A percentile compares a stretch with the other conserved stretches of the same genome.
These are phyloP conservation scores for Lacerta agilis DNA, from an alignment of 2,797 vertebrate species.

Conservation along the genomic window DNA sequence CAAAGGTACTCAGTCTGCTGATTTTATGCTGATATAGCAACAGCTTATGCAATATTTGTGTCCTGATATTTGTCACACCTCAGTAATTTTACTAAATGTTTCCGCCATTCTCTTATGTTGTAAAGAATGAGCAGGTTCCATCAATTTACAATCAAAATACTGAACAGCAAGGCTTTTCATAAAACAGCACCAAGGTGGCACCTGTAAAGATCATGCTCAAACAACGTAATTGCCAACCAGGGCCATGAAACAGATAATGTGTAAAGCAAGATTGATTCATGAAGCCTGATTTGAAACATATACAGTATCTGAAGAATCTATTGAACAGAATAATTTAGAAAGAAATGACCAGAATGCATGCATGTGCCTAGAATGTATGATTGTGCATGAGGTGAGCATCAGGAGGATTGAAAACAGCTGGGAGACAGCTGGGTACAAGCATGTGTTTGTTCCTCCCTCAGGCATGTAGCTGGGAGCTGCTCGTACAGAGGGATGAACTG, in stretches of 20 bases:
- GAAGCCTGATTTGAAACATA: conserved; percentile 1
- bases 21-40: conserved; percentile 25
- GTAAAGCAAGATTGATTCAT: conserved; percentile 20
- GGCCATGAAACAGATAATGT: conserved; percentile 15
- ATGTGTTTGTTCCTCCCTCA: too few species aligned
- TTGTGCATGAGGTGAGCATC: too few species aligned
- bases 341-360: neutral
- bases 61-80: conserved; percentile 22
- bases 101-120: neutral
- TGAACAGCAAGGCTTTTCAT: conserved; percentile 2
- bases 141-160: conserved; percentile 15
- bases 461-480: too few species aligned
- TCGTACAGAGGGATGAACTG: too few species aligned
- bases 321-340: neutral
- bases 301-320: conserved; percentile 1
- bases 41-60: conserved; percentile 20
- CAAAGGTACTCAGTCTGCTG: conserved; percentile 23
- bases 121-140: conserved; percentile 5
- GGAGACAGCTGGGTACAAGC: too few species aligned
- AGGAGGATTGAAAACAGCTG: too few species aligned
- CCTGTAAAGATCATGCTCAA: neutral
- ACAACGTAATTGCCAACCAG: neutral
- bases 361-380: neutral
- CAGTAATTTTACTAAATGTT: conserved; percentile 33
- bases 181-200: neutral